These are phyloP conservation scores for Fregata magnificens DNA, from an alignment of 2,113 vertebrate genomes.

Conservation along the genomic window DNA sequence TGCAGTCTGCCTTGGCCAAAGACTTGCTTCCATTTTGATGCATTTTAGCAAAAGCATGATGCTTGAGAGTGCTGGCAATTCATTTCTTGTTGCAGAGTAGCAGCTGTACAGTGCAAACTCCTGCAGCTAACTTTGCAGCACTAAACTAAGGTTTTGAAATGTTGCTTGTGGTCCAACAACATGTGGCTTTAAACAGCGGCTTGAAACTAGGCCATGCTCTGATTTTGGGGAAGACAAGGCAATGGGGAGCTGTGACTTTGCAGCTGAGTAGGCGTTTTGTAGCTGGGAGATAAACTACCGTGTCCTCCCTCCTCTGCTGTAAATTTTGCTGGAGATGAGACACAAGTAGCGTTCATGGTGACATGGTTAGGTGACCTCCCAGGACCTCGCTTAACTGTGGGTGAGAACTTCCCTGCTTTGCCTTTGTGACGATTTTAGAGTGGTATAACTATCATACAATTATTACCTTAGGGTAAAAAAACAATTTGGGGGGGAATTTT, in stretches of 20 bases:
- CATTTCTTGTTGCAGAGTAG: neutral
- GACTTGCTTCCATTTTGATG: neutral
- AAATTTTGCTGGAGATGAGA: neutral
- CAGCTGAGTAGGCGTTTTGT: neutral
- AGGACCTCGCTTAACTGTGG: neutral
- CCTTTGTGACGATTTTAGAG: neutral
- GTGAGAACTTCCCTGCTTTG: neutral
- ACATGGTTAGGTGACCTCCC: neutral
- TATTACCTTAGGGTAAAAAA: neutral
- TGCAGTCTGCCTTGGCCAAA: neutral
- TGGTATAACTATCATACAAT: neutral
- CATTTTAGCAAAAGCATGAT: neutral
- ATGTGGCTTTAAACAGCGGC: neutral
- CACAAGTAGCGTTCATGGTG: accelerated
- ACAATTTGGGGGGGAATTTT: neutral
- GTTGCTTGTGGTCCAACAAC: neutral
- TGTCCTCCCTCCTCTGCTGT: neutral
- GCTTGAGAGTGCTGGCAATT: neutral
- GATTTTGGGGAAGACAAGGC: neutral
- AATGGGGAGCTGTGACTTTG: neutral
- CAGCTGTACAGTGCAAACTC: neutral
- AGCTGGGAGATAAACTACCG: neutral
- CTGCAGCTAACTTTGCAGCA: neutral
- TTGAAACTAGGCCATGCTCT: neutral
- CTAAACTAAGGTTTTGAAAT: neutral